phyloP scores from a whole-genome alignment of 2,113 vertebrate genomes.

The Caranx ignobilis region DNA sequence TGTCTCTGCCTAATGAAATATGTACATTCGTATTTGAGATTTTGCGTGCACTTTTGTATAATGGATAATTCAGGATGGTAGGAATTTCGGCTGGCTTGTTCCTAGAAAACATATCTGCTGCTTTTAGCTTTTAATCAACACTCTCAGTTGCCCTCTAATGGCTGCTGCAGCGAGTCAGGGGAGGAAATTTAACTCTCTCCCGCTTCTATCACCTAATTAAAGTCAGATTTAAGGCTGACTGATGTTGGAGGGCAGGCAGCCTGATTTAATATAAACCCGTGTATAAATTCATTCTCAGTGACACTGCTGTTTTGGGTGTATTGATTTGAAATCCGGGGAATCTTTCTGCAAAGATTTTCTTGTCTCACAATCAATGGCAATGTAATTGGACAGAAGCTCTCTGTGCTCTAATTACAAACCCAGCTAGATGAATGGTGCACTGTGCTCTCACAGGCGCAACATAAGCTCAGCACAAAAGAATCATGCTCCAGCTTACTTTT shows the following conservation, averaged over 20 bases:
- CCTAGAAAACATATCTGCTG: constrained; percentile 15
- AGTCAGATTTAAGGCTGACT: constrained; percentile 46
- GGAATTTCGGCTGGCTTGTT: constrained; percentile 6
- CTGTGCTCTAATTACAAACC: constrained; percentile 73
- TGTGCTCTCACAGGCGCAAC: constrained; percentile 10
- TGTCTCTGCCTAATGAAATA: constrained; percentile 7
- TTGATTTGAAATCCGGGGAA: constrained; percentile 72
- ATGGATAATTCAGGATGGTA: not conserved
- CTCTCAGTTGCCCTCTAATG: constrained; percentile 28
- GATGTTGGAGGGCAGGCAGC: constrained; percentile 23
- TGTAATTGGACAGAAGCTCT: constrained; percentile 70
- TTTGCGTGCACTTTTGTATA: not conserved
- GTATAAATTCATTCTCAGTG: constrained; percentile 51
- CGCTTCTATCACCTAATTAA: constrained; percentile 40
- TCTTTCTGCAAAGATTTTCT: constrained; percentile 60
- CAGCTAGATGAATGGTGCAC: constrained; percentile 38
- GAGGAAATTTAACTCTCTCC: constrained; percentile 42
- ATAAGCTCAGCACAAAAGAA: constrained; percentile 7
- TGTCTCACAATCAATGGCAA: constrained; percentile 67
- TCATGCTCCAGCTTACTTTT: not conserved
- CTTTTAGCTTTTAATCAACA: constrained; percentile 36
- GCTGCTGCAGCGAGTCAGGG: constrained; percentile 3
- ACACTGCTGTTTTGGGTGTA: constrained; percentile 62
- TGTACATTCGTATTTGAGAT: not conserved
- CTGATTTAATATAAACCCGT: constrained; percentile 51